phyloP scores from a whole-genome alignment of 2,113 vertebrate genomes.

The Chionomys nivalis region DNA sequence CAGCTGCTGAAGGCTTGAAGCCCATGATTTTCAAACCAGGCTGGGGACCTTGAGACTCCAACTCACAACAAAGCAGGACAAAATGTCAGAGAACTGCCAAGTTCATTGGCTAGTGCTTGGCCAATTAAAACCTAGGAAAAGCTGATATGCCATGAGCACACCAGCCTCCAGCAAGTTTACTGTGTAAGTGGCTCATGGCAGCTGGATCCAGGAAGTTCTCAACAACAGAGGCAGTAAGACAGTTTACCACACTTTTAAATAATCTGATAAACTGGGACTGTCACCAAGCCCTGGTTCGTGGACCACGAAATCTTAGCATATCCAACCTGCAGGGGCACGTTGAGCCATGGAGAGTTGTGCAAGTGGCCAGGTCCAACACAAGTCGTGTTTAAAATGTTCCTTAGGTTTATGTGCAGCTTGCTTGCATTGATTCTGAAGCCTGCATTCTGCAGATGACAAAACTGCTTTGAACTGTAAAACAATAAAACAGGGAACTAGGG shows the following conservation, averaged over 20 bases:
- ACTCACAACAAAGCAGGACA: not conserved
- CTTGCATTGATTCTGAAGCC: too few relatives aligned
- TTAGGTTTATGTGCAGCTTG: not conserved
- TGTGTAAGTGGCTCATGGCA: not conserved
- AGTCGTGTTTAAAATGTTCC: not conserved
- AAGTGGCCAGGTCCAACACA: not conserved
- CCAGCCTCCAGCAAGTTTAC: not conserved
- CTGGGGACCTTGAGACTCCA: not conserved
- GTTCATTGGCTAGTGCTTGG: not conserved
- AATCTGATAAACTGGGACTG: not conserved
- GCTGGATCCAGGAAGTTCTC: not conserved
- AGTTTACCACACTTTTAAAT: not conserved
- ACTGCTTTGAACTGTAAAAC: not conserved
- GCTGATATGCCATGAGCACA: not conserved
- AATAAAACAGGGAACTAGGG: too few relatives aligned
- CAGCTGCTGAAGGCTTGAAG: not conserved
- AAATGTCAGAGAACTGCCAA: not conserved
- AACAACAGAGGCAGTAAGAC: not conserved
- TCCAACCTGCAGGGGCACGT: too few relatives aligned
- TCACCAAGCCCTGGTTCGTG: not conserved
- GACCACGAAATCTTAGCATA: not conserved
- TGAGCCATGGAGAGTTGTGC: not conserved
- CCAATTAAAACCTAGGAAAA: not conserved
- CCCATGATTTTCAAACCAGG: not conserved
- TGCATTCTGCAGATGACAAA: not conserved